A percentile compares a stretch with the other conserved stretches of the same genome.
Conservation (phyloP, 2,113 vertebrate species). For the Seriola dumerili region DNA sequence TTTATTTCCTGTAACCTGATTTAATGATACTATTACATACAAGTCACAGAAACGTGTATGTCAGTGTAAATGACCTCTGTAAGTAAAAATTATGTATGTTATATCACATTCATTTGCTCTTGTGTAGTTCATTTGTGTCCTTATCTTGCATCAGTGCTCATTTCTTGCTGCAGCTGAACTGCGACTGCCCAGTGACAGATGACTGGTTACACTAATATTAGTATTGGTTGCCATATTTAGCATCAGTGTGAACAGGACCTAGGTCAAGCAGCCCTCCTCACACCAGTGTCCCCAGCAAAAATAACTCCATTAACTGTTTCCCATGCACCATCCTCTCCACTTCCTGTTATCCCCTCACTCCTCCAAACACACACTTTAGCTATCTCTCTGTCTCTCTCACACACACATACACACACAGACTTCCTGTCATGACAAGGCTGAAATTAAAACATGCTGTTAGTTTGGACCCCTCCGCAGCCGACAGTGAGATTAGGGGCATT, state of each 20-base stretch:
- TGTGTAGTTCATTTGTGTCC: neutral
- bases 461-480: slow-evolving; percentile 36
- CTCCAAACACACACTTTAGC: slow-evolving; percentile 32
- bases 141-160: neutral
- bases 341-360: slow-evolving; percentile 65
- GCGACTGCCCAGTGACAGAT: slow-evolving; percentile 25
- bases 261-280: slow-evolving; percentile 66
- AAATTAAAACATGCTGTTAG: slow-evolving; percentile 71
- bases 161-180: slow-evolving; percentile 1
- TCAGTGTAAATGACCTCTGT: no score
- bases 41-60: neutral
- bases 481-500: slow-evolving; percentile 56
- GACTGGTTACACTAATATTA: slow-evolving; percentile 51
- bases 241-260: slow-evolving; percentile 62
- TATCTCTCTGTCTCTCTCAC: neutral
- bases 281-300: slow-evolving; percentile 62
- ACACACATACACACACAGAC: slow-evolving; percentile 40
- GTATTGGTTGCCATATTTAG: slow-evolving; percentile 48
- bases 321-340: slow-evolving; percentile 65
- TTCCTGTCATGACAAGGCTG: slow-evolving; percentile 76
- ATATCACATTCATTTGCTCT: neutral
- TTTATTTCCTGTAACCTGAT: neutral
- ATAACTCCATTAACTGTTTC: slow-evolving; percentile 72
- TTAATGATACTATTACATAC: neutral
- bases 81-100: neutral